Percentiles rank a stretch among this genome's conserved stretches.
Conservation (phyloP, 2,113 vertebrate species). For the Emydocephalus ijimae region DNA sequence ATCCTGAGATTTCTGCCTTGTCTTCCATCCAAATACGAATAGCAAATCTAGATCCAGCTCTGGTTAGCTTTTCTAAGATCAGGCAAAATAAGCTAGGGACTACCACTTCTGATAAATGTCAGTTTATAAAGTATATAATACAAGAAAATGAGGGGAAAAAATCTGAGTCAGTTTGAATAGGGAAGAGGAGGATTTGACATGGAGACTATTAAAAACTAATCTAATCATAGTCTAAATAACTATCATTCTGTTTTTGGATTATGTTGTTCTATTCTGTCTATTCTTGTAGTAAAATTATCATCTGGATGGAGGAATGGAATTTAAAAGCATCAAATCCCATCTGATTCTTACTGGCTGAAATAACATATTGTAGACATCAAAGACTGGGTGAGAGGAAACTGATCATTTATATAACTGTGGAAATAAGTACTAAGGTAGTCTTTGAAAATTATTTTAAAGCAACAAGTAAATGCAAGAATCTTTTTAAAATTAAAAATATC, state of each 20-base stretch:
- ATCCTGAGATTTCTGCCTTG: neutral
- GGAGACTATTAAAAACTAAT: neutral
- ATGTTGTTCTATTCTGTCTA: neutral
- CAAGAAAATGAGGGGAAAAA: neutral
- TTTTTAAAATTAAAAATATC: neutral
- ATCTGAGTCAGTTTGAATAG: neutral
- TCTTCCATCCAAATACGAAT: neutral
- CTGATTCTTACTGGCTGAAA: constrained; percentile 15
- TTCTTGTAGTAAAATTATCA: constrained; percentile 10
- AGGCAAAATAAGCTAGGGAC: neutral
- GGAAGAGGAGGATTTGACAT: neutral
- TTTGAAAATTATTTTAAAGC: neutral
- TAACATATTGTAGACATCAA: neutral
- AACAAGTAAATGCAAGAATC: neutral
- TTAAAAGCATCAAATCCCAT: constrained; percentile 10
- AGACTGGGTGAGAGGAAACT: neutral
- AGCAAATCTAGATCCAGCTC: neutral
- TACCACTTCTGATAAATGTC: neutral
- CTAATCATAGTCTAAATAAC: neutral
- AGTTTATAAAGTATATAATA: neutral
- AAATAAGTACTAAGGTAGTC: neutral
- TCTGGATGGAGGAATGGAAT: constrained; percentile 1
- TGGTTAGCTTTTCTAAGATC: neutral
- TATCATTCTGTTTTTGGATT: neutral
- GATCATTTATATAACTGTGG: neutral